Evolutionary conservation across 2,888 invertebrate genomes (phyloP).

Genomic region (Drosophila rellima): DNA sequence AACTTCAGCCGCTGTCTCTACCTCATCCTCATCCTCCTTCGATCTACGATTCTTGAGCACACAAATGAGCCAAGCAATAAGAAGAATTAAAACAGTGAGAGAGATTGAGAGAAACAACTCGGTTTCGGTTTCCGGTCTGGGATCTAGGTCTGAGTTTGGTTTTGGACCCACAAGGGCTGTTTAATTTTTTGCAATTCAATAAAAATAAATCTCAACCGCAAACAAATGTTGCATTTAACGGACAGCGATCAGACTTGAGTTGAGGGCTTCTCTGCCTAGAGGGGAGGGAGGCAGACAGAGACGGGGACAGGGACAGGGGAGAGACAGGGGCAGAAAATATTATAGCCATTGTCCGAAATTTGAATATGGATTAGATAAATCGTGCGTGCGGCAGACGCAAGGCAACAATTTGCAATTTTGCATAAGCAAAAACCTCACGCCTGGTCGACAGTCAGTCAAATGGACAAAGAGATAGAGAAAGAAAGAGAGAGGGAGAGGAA

Average conservation of each 20-base stretch:
- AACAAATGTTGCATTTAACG: conserved; percentile 62
- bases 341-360: conserved; percentile 64
- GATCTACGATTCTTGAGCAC: conserved; percentile 1
- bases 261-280: conserved; percentile 12
- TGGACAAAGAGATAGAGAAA: neutral
- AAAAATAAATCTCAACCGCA: conserved; percentile 78
- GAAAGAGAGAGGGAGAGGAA: neutral
- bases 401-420: conserved; percentile 66
- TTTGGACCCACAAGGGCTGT: conserved; percentile 36
- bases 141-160: neutral
- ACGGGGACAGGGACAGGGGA: neutral
- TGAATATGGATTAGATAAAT: conserved; percentile 81
- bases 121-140: neutral
- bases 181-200: conserved; percentile 76
- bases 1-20: neutral
- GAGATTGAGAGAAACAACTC: conserved; percentile 23
- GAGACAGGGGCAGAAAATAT: neutral
- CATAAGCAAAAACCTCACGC: conserved; percentile 64
- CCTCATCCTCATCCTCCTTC: neutral
- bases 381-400: conserved; percentile 65
- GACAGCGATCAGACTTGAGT: conserved; percentile 49
- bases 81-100: neutral
- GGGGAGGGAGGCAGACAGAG: conserved; percentile 1
- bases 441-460: conserved; percentile 23
- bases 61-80: conserved; percentile 10